Base-by-base conservation (phyloP, 2,888 invertebrate genomes). In the Eulithis testata region DNA sequence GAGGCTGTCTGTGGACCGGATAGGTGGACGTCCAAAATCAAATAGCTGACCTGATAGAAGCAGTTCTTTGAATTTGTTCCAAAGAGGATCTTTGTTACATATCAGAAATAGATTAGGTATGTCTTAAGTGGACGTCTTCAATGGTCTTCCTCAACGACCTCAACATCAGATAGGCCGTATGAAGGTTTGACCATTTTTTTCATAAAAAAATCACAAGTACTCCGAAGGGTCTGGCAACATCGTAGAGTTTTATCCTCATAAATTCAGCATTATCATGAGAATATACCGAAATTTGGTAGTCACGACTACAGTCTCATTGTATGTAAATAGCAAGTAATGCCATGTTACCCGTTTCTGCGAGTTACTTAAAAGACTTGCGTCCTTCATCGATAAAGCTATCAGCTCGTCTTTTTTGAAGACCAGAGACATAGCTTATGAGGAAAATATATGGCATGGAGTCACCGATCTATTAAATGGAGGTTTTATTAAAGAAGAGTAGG, bases 301-400 rank as follows among this genome's bases (percentile, higher is more conserved):
- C 68, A 67, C 65, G 65, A 68, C 61, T 65, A 68, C 65, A 59
- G 65, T 21, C 31, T 66, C 70, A 72, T 72, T 72, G 70, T 68
- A 69, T 70, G 66, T 51, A 51, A 59, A 59, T 59, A 6, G 9
- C 14, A 47, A 9, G 40, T 65, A 70, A 70, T 67, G 58, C 51
- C 52, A 47, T 55, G 50, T 62, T 49, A 49, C 57, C 52, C 51
- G 59, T 62, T 66, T 62, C 58, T 59, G 62, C 57, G 40, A 50
- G 36, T 60, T 53, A 11, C 63, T 53, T 60, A 66, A 66, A 65
- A 53, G 49, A 49, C 36, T 40, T 49, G 3, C 44, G 47, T 47
- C 47, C 47, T 49, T 49, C 49, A 27, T 45, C 62, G 59, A 59
- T 66, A 66, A 66, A 66, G 58, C 61, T 62, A 54, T 61, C 61